These are phyloP conservation scores for Silurus glanis DNA, from an alignment of 2,113 vertebrate genomes.

Conservation along the genomic window DNA sequence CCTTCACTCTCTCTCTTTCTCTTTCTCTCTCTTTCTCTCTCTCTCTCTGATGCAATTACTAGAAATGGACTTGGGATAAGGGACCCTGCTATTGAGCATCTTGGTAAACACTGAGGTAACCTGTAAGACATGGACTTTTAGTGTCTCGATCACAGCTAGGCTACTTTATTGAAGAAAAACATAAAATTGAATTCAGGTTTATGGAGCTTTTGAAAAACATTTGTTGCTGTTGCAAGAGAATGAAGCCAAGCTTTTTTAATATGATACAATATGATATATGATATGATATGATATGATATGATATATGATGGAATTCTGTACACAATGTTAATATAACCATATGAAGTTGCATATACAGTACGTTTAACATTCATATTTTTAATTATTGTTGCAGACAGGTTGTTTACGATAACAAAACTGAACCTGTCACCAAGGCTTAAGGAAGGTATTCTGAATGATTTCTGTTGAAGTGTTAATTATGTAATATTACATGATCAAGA, in stretches of 20 bases:
- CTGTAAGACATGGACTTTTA: slow-evolving; percentile 50
- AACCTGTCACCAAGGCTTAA: too few species aligned
- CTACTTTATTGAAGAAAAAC: slow-evolving; percentile 54
- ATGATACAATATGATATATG: slow-evolving; percentile 40
- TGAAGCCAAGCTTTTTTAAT: slow-evolving; percentile 58
- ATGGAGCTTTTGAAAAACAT: slow-evolving; percentile 60
- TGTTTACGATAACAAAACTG: too few species aligned
- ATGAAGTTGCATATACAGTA: background rate
- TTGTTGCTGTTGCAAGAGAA: slow-evolving; percentile 61
- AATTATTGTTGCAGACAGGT: too few species aligned
- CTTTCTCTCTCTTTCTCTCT: slow-evolving; percentile 29
- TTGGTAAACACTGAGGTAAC: slow-evolving; percentile 53
- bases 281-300: slow-evolving; percentile 44
- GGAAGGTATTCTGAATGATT: too few species aligned
- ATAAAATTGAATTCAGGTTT: slow-evolving; percentile 48
- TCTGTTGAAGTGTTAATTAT: too few species aligned
- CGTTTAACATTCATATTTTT: too few species aligned
- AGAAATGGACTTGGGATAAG: slow-evolving; percentile 45
- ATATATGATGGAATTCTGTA: background rate
- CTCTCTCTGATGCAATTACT: slow-evolving; percentile 61
- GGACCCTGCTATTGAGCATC: slow-evolving; percentile 48
- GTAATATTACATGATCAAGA: too few species aligned
- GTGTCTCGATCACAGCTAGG: slow-evolving; percentile 55
- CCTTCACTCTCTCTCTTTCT: background rate
- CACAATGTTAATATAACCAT: background rate